Base-by-base conservation (phyloP, 64 coral and sea anemone species). In the Stichodactyla mertensii region DNA sequence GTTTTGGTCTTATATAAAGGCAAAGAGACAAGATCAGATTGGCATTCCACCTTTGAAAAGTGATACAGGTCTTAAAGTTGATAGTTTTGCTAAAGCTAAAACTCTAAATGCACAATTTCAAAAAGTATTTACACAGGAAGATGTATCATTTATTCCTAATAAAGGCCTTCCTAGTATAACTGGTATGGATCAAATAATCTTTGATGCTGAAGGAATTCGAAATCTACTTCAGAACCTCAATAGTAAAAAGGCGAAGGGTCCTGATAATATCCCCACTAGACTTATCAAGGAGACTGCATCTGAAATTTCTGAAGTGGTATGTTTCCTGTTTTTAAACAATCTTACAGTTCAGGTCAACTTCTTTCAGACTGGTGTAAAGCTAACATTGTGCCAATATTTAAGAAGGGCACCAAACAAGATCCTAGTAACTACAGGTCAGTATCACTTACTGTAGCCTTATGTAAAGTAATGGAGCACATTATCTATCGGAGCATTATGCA, bases 1-100 rank as follows among this genome's bases (percentile, higher is more conserved):
- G n/a, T 88, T 92, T 74, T 88, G 91, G 91, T 92, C 91, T 64
- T 92, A 92, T 59, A 88, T 88, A 20, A 92, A 92, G 59, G 45
- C 77, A 26, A 88, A 88, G 45, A 84, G 79, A 84, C 91, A 92
- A 15, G 89, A 91, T 66, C 83, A 91, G 81, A 88, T 87, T 58
- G 86, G 86, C 0, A 24, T 92, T 88, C 91, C 90, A 31, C 77
- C 86, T 19, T 69, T 88, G 16, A 92, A 62, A 16, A 77, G 64
- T 88, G 57, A 92, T 84, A 60, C 52, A 53, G 66, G 51, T 24
- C 0, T 92, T 15, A 92, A 88, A 22, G 64, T 84, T 8, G 91
- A 92, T 54, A 92, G 64, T 79, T 12, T 84, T 74, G 36, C 58
- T 60, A 88, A 92, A 77, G 86, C 80, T 88, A 64, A 92, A 84